Evolutionary conservation across 2,888 invertebrate species (phyloP).

Genomic region (Amphipoea lucens): DNA sequence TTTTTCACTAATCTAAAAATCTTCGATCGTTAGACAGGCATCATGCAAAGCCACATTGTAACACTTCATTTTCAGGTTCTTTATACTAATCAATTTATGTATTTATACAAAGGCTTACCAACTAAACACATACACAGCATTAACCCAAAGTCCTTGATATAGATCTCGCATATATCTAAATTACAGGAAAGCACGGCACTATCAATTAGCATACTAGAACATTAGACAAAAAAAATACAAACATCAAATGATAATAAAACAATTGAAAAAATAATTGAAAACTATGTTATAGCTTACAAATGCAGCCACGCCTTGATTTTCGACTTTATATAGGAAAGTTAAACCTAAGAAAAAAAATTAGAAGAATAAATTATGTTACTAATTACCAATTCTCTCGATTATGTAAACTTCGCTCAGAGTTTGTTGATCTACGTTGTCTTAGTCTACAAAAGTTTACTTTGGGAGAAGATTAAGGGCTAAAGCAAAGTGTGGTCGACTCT

Average conservation of each 20-base stretch:
- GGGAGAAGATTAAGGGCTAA: slow-evolving; percentile 55
- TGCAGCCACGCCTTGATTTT: neutral
- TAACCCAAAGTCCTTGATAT: neutral
- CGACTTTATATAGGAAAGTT: neutral
- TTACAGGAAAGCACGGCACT: too few species aligned
- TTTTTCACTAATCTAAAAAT: slow-evolving; percentile 10
- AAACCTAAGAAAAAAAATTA: neutral
- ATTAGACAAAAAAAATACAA: too few species aligned
- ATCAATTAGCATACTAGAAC: too few species aligned
- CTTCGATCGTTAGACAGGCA: neutral
- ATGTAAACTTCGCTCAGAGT: slow-evolving; percentile 40
- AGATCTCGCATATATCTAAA: neutral
- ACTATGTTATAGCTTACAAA: neutral
- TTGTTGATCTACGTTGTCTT: slow-evolving; percentile 50
- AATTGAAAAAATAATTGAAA: neutral
- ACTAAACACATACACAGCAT: too few species aligned
- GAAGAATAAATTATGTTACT: slow-evolving; percentile 13
- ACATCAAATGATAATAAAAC: neutral
- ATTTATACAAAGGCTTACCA: too few species aligned
- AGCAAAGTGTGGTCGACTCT: slow-evolving; percentile 55
- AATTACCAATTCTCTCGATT: slow-evolving; percentile 28
- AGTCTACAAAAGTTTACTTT: slow-evolving; percentile 52
- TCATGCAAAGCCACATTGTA: neutral
- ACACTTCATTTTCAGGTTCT: slow-evolving; percentile 19
- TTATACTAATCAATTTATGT: neutral